phyloP scores from a whole-genome alignment of 2,888 invertebrate species.

The Corythucha ciliata region DNA sequence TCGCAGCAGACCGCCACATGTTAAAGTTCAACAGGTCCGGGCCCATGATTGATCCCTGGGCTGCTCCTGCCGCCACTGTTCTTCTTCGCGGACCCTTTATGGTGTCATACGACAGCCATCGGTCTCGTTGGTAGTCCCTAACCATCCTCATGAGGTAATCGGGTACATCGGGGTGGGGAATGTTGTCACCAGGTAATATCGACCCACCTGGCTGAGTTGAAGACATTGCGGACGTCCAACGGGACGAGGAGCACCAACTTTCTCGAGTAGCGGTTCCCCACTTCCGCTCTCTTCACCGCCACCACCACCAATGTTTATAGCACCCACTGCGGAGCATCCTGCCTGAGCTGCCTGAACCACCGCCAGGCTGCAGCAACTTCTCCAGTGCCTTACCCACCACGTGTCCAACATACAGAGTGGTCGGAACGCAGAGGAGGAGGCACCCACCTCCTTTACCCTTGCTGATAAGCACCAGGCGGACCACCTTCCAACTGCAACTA shows the following conservation, averaged over 20 bases:
- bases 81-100: slow-evolving; percentile 22
- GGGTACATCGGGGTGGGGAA: too few relatives aligned
- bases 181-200: too few relatives aligned
- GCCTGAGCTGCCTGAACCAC: slow-evolving; percentile 27
- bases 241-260: slow-evolving; percentile 17
- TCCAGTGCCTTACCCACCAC: slow-evolving; percentile 30
- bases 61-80: slow-evolving; percentile 26
- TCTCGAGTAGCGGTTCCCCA: not conserved
- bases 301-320: slow-evolving; percentile 23
- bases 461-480: slow-evolving; percentile 29
- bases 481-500: not conserved
- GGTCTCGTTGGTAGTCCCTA: slow-evolving; percentile 29
- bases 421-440: too few relatives aligned
- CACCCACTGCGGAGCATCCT: slow-evolving; percentile 29
- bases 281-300: slow-evolving; percentile 1
- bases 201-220: slow-evolving; percentile 32
- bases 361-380: slow-evolving; percentile 32
- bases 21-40: slow-evolving; percentile 32
- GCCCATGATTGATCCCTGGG: slow-evolving; percentile 32
- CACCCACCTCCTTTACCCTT: slow-evolving; percentile 34
- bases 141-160: slow-evolving; percentile 30
- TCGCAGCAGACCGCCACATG: slow-evolving; percentile 28
- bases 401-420: slow-evolving; percentile 34
- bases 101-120: slow-evolving; percentile 28
- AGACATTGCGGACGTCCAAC: slow-evolving; percentile 28